phyloP scores from a whole-genome alignment of 2,797 vertebrate genomes.

The Poeciliopsis presidionis region DNA sequence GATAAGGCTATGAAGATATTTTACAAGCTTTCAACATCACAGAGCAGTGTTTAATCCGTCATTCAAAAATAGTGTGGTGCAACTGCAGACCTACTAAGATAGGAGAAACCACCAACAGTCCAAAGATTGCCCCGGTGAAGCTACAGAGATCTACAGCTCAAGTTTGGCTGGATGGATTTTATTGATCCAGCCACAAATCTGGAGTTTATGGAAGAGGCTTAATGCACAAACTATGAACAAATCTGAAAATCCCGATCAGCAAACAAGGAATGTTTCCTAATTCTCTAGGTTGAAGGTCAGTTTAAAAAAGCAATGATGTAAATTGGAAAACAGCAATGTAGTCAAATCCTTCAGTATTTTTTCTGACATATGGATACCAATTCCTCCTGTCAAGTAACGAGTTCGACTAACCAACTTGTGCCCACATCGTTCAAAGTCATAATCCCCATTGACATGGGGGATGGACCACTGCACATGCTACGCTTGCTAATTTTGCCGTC shows the following conservation, averaged over 20 bases:
- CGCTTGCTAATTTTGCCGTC: neutral
- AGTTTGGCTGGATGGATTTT: neutral
- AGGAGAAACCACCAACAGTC: neutral
- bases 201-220: neutral
- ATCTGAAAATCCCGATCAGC: neutral
- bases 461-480: neutral
- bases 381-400: neutral
- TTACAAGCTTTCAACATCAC: neutral
- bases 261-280: neutral
- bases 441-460: neutral
- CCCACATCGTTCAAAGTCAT: neutral
- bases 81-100: neutral
- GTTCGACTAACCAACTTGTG: neutral
- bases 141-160: neutral
- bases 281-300: neutral
- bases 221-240: neutral
- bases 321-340: neutral
- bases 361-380: neutral
- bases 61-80: neutral
- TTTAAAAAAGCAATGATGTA: neutral
- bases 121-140: neutral
- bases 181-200: neutral
- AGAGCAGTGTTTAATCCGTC: neutral
- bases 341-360: neutral
- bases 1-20: neutral